phyloP scores from a whole-genome alignment of 2,113 vertebrate genomes.

The Lanius collurio region DNA sequence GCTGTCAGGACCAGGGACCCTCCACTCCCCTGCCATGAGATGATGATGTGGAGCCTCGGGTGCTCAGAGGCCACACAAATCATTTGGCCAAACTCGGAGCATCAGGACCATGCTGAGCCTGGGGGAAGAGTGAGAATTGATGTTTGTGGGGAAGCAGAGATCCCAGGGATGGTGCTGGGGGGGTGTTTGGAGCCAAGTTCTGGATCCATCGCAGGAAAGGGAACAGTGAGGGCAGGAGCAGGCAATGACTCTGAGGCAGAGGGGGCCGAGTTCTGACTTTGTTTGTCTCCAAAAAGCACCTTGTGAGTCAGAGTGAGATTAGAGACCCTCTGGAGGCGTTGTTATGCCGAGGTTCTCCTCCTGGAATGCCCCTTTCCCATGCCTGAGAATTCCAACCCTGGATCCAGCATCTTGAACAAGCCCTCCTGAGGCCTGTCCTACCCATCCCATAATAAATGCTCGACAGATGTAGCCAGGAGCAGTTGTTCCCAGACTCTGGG shows the following conservation, averaged over 20 bases:
- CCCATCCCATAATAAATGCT: neutral
- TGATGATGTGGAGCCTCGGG: neutral
- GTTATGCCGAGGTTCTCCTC: neutral
- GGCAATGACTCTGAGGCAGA: accelerated
- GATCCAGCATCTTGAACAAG: slow-evolving; percentile 1
- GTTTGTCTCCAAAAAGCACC: neutral
- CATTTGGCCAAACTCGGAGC: neutral
- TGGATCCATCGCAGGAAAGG: neutral
- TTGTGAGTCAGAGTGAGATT: neutral
- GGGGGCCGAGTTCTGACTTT: neutral
- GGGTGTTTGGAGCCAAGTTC: neutral
- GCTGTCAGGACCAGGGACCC: neutral
- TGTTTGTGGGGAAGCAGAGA: neutral
- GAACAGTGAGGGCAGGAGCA: accelerated
- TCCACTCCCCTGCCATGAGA: accelerated
- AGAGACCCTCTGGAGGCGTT: accelerated
- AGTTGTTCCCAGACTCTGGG: neutral
- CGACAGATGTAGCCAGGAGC: slow-evolving; percentile 5
- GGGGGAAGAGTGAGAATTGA: neutral
- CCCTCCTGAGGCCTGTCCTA: neutral
- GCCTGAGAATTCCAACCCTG: neutral
- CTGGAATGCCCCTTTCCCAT: neutral
- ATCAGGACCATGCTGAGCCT: neutral
- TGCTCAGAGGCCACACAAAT: neutral
- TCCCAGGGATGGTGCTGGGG: neutral